Evolutionary conservation across 1,140 invertebrate species (phyloP), one percentile per base, ranked within the genome.

Genomic region (Drosophila repletoides): DNA sequence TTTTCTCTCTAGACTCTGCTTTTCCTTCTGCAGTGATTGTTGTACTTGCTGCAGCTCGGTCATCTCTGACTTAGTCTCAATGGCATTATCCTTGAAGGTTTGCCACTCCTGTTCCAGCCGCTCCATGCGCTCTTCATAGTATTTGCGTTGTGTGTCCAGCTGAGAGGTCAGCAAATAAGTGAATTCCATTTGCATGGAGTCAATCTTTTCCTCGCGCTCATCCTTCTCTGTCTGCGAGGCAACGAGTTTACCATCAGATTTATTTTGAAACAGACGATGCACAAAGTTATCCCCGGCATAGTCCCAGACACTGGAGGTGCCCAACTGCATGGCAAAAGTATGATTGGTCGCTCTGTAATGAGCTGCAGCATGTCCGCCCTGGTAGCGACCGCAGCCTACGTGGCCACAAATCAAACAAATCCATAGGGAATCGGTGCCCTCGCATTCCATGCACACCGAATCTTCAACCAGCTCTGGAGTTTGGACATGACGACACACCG

Each of bases 351-450:
- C 95, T 41, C 96, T 91, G 91, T 98, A 99, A 91, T 99, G 99
- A 66, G 94, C 93, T 1, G 94, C 94, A 0, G 95, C 95, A 83
- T 95, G 94, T 0, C 94, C 93, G 15, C 93, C 92, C 26, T 90
- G 89, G 52, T 81, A 93, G 71, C 97, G 92, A 9, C 98, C 97
- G 92, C 99, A 99, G 28, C 98, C 99, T 36, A 99, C 95, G 91
- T 99, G 96, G 7, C 98, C 99, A 91, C 99, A 99, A 66, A 99
- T 98, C 10, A 99, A 91, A 91, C 99, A 99, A 70, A 99, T 99
- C 99, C 99, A 99, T 0, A 99, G 91, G 65, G 96, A 96, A 89
- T 98, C 95, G 0, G 92, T 92, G 83, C 88, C 72, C 59, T 91
- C 94, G 91, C 98, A 98, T 87, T 96, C 94, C 90, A 94, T 94